A percentile compares a stretch with the other conserved stretches of the same genome.
phyloP scores from a whole-genome alignment of 1,140 invertebrate species.

The Harpegnathos saltator region DNA sequence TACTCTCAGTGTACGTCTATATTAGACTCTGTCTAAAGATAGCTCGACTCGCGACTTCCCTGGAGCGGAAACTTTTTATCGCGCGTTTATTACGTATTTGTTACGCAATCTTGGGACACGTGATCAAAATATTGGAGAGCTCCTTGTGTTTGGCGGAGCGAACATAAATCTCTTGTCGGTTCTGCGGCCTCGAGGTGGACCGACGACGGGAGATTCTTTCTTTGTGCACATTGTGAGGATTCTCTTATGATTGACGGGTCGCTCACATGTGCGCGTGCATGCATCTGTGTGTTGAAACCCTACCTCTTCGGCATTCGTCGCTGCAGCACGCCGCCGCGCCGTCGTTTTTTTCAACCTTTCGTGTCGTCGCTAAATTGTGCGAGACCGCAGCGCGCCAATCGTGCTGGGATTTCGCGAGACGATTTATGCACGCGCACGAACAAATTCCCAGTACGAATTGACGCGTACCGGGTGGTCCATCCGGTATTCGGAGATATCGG shows the following conservation, averaged over 20 bases:
- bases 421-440: constrained; percentile 18
- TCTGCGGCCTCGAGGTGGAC: constrained; percentile 29
- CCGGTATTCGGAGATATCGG: background rate
- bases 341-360: constrained; percentile 12
- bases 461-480: constrained; percentile 16
- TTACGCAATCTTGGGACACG: constrained; percentile 45
- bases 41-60: background rate
- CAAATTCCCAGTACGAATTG: background rate
- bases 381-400: constrained; percentile 24
- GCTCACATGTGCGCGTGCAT: background rate
- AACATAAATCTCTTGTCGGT: constrained; percentile 54
- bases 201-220: constrained; percentile 23
- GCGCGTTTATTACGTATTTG: background rate
- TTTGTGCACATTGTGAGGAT: constrained; percentile 49
- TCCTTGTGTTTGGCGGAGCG: constrained; percentile 29
- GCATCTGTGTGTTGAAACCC: constrained; percentile 11
- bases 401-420: constrained; percentile 19
- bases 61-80: background rate
- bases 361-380: constrained; percentile 14
- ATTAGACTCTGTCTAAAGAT: too few species aligned
- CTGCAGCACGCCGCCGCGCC: constrained; percentile 6
- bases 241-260: constrained; percentile 45
- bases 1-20: too few species aligned
- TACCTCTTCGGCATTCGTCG: constrained; percentile 22
- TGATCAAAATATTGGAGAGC: constrained; percentile 50